Conservation (phyloP, 2,113 vertebrate genomes). For the Heterochromis multidens region DNA sequence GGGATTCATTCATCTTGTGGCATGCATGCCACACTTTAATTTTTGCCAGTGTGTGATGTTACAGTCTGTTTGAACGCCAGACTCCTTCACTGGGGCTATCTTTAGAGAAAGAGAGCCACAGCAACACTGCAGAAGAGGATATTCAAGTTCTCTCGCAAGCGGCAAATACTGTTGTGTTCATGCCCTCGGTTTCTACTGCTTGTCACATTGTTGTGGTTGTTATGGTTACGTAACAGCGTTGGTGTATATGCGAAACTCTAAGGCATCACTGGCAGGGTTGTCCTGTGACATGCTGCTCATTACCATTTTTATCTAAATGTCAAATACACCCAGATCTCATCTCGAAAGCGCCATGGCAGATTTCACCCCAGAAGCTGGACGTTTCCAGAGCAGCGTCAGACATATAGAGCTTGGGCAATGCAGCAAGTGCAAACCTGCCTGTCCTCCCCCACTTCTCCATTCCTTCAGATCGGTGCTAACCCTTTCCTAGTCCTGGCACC, state of each 20-base stretch:
- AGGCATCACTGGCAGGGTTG: neutral
- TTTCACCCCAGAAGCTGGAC: neutral
- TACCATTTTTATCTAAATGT: neutral
- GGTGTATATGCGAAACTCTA: slow-evolving; percentile 9
- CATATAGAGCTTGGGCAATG: slow-evolving; percentile 8
- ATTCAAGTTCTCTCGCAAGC: slow-evolving; percentile 20
- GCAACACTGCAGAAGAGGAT: slow-evolving; percentile 1
- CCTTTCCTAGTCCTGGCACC: slow-evolving; percentile 40
- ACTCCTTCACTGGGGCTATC: neutral
- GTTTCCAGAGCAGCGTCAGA: slow-evolving; percentile 1
- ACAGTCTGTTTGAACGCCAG: slow-evolving; percentile 1
- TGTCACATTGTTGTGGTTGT: slow-evolving; percentile 54
- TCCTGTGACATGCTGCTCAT: neutral
- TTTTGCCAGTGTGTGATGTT: slow-evolving; percentile 9
- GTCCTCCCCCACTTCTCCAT: neutral
- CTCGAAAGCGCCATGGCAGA: neutral
- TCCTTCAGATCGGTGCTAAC: slow-evolving; percentile 10
- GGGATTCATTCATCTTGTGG: neutral
- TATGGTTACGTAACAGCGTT: slow-evolving; percentile 53
- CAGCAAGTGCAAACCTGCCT: slow-evolving; percentile 16
- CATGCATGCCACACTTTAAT: neutral
- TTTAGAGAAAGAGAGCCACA: slow-evolving; percentile 1
- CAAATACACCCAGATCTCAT: neutral
- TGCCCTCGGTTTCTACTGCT: slow-evolving; percentile 15
- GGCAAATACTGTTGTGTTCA: neutral